Evolutionary conservation across 2,888 invertebrate species (phyloP).

Genomic region (Sphaerophoria rueppellii): DNA sequence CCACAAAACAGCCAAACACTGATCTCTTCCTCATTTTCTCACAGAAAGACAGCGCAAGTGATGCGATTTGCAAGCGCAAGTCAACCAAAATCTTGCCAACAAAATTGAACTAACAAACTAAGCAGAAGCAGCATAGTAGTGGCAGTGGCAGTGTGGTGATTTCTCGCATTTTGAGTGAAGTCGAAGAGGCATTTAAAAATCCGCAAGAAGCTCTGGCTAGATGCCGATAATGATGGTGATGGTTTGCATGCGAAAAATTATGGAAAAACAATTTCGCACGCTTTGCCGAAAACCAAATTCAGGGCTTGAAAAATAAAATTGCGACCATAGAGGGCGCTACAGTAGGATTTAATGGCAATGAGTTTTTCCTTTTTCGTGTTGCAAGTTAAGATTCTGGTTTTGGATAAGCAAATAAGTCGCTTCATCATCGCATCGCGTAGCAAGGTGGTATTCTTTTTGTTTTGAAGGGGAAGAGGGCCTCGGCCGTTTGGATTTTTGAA

Average conservation of each 20-base stretch:
- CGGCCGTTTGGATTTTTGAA: neutral
- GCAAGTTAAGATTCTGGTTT: constrained; percentile 68
- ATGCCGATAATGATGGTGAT: constrained; percentile 13
- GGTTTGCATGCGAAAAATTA: constrained; percentile 69
- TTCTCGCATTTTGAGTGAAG: constrained; percentile 61
- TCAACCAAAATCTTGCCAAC: neutral
- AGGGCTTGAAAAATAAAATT: constrained; percentile 5
- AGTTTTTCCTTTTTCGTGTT: constrained; percentile 56
- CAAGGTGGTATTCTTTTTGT: constrained; percentile 24
- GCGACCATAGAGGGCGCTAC: constrained; percentile 24
- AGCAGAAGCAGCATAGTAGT: neutral
- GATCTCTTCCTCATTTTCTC: constrained; percentile 74
- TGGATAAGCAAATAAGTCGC: constrained; percentile 55
- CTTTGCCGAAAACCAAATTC: constrained; percentile 33
- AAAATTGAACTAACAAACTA: neutral
- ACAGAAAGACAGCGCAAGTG: constrained; percentile 61
- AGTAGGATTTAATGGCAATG: constrained; percentile 48
- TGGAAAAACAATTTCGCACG: constrained; percentile 73
- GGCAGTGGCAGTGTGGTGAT: constrained; percentile 33
- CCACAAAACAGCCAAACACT: constrained; percentile 72
- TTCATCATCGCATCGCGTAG: constrained; percentile 46
- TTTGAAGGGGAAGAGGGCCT: constrained; percentile 22
- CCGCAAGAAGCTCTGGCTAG: constrained; percentile 25
- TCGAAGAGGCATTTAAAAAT: constrained; percentile 10
- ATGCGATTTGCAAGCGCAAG: neutral